A percentile compares a stretch with the other conserved stretches of the same genome.
Conservation (phyloP, 2,113 vertebrate species). For the Tupaia chinensis region DNA sequence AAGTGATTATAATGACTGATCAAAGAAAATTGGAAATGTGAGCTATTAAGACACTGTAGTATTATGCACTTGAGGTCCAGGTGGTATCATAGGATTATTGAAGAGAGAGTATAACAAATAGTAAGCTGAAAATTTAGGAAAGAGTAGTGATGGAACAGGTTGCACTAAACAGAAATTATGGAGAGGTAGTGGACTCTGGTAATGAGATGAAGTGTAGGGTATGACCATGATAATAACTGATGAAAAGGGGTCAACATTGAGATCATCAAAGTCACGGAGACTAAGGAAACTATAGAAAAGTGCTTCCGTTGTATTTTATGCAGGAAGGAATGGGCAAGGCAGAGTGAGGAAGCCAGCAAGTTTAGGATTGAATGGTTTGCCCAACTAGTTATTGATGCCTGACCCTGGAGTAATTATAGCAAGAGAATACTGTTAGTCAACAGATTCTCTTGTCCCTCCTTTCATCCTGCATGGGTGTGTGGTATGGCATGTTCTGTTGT, state of each 20-base stretch:
- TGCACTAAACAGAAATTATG: background rate
- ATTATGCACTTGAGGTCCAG: background rate
- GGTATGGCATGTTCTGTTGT: too few relatives aligned
- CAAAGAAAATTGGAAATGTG: background rate
- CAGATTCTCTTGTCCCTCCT: too few relatives aligned
- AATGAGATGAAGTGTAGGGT: background rate
- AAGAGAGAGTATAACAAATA: background rate
- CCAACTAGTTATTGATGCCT: too few relatives aligned
- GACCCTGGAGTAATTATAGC: too few relatives aligned
- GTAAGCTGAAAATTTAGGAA: background rate
- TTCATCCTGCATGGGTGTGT: too few relatives aligned
- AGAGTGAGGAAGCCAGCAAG: too few relatives aligned
- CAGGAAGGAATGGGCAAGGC: too few relatives aligned
- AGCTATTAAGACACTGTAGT: background rate
- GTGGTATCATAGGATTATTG: background rate
- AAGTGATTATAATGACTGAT: background rate
- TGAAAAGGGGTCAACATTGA: background rate
- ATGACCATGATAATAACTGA: background rate
- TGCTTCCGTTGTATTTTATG: too few relatives aligned
- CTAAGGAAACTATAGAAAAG: too few relatives aligned
- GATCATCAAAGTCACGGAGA: background rate
- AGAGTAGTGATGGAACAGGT: background rate
- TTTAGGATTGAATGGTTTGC: too few relatives aligned
- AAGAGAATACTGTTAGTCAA: too few relatives aligned
- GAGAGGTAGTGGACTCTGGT: background rate